Percentiles rank a stretch among this genome's conserved stretches.
Evolutionary conservation across 2,888 invertebrate species (phyloP).

Genomic region (Lathronympha strigana): DNA sequence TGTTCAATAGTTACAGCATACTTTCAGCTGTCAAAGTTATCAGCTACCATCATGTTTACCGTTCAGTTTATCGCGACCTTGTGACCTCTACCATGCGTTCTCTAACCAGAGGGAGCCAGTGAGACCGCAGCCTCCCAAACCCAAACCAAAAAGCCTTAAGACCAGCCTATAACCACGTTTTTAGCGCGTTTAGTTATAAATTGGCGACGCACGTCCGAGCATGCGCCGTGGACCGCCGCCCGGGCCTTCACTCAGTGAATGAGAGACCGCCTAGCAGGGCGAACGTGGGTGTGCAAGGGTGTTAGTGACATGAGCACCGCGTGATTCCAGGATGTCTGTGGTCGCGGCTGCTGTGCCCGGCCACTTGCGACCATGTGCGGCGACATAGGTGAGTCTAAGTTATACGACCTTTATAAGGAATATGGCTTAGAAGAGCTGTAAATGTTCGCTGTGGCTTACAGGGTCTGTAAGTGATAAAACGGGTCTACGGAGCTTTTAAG

Average conservation of each 20-base stretch:
- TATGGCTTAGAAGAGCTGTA: constrained; percentile 2
- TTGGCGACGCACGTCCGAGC: constrained; percentile 63
- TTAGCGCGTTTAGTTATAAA: constrained; percentile 7
- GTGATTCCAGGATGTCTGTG: constrained; percentile 77
- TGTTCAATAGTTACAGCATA: constrained; percentile 4
- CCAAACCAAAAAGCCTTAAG: constrained; percentile 4
- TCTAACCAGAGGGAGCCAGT: constrained; percentile 69
- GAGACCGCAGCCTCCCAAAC: constrained; percentile 38
- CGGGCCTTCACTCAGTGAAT: constrained; percentile 78
- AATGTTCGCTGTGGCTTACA: constrained; percentile 20
- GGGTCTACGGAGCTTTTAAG: constrained; percentile 16
- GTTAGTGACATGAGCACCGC: constrained; percentile 65
- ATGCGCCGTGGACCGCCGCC: constrained; percentile 71
- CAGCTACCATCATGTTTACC: constrained; percentile 51
- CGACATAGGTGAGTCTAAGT: constrained; percentile 68
- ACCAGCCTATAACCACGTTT: background rate
- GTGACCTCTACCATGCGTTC: constrained; percentile 77
- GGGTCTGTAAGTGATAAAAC: constrained; percentile 23
- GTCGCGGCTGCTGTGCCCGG: constrained; percentile 74
- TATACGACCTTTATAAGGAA: background rate
- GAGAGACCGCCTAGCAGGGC: constrained; percentile 59
- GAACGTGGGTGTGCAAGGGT: constrained; percentile 67
- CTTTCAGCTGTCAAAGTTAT: constrained; percentile 20
- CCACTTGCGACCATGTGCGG: constrained; percentile 73
- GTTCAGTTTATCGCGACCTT: constrained; percentile 58